Conservation (phyloP, 2,797 vertebrate genomes). For the Hydrophis major region DNA sequence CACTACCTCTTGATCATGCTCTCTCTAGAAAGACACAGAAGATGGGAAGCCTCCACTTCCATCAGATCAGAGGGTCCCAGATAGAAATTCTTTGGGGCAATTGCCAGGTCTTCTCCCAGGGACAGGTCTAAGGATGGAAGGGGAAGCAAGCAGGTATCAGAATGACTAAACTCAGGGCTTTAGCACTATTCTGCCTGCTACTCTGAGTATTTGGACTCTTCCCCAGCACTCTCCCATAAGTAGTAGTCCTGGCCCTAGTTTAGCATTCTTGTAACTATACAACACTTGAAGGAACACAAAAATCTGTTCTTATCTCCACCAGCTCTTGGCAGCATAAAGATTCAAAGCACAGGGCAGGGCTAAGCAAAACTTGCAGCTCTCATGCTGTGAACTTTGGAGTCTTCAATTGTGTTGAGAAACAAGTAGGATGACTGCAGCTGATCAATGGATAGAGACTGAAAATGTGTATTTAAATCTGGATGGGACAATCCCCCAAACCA, state of each 20-base stretch:
- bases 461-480: background rate
- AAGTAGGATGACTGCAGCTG: background rate
- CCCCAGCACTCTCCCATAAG: background rate
- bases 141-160: background rate
- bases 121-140: background rate
- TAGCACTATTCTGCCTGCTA: background rate
- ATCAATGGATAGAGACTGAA: background rate
- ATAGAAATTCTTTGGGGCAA: background rate
- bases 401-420: background rate
- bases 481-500: background rate
- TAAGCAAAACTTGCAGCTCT: background rate
- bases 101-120: background rate
- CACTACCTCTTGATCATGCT: slow-evolving; percentile 1
- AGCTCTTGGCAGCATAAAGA: background rate
- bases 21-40: background rate
- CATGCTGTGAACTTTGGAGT: background rate
- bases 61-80: background rate
- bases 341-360: background rate
- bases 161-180: background rate
- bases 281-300: background rate
- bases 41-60: background rate
- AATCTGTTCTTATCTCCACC: background rate
- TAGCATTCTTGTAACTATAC: background rate
- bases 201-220: too few relatives aligned
- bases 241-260: background rate